Evolutionary conservation across 2,113 vertebrate species (phyloP).

Genomic region (Tachuris rubrigastra): DNA sequence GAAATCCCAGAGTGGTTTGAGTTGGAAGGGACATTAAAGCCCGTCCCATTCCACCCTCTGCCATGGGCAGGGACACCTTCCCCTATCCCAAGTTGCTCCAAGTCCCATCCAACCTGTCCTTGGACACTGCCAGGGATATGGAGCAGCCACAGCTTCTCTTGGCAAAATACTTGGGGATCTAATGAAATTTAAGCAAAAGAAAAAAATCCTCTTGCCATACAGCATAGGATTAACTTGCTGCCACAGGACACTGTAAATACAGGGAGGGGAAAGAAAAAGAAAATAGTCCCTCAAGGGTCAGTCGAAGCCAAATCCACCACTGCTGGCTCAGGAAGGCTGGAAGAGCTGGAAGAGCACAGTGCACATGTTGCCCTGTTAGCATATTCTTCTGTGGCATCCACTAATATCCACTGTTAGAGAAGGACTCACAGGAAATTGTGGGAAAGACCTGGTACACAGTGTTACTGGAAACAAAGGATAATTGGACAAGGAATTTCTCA

Average conservation of each 20-base stretch:
- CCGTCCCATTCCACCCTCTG: background rate
- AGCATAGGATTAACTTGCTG: background rate
- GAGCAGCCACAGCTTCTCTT: background rate
- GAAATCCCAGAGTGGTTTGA: background rate
- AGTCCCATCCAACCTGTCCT: background rate
- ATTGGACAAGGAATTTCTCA: background rate
- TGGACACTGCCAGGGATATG: background rate
- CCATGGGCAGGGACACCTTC: background rate
- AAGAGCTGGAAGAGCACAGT: background rate
- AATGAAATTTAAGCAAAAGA: background rate
- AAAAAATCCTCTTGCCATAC: background rate
- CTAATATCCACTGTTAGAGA: background rate
- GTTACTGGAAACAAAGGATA: background rate
- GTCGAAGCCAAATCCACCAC: background rate
- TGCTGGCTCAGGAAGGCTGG: background rate
- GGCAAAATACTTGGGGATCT: background rate
- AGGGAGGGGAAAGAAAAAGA: background rate
- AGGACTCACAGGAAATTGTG: background rate
- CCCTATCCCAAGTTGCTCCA: background rate
- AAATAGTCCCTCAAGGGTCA: background rate
- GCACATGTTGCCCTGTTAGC: background rate
- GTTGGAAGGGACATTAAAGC: background rate
- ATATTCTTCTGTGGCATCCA: background rate
- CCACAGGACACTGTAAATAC: background rate
- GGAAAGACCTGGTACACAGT: background rate